These are phyloP conservation scores for Amphimallon solstitiale DNA, from an alignment of 2,888 invertebrate genomes.

Conservation along the genomic window DNA sequence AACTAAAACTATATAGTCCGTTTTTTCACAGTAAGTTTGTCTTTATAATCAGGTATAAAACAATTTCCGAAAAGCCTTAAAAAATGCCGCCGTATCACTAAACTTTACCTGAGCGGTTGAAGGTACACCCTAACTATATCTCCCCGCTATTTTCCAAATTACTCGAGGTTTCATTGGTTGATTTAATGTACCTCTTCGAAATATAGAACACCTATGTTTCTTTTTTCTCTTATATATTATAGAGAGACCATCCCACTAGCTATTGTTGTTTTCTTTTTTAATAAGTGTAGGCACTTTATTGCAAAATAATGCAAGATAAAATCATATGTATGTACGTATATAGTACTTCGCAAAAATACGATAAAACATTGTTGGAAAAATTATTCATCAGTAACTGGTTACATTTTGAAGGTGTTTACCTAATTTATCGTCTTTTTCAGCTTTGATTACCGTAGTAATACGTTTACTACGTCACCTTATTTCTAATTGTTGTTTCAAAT, in stretches of 20 bases:
- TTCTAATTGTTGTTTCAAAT: too few relatives aligned
- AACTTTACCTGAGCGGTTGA: conserved; percentile 47
- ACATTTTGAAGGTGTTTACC: too few relatives aligned
- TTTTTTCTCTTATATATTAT: conserved; percentile 46
- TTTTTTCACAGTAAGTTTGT: too few relatives aligned
- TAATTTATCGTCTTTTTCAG: too few relatives aligned
- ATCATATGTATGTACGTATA: too few relatives aligned
- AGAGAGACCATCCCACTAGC: conserved; percentile 45
- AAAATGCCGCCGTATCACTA: conserved; percentile 51
- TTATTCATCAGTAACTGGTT: too few relatives aligned
- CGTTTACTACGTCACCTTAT: too few relatives aligned
- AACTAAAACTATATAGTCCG: neutral
- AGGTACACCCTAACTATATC: conserved; percentile 44
- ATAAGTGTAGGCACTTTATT: too few relatives aligned
- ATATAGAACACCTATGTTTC: conserved; percentile 51
- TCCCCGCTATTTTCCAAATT: conserved; percentile 56
- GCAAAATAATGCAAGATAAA: too few relatives aligned
- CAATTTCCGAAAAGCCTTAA: conserved; percentile 36
- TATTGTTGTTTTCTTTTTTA: conserved; percentile 40
- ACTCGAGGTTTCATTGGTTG: conserved; percentile 58
- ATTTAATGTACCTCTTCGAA: conserved; percentile 48
- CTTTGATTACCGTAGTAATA: too few relatives aligned
- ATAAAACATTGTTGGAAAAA: too few relatives aligned
- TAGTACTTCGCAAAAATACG: too few relatives aligned
- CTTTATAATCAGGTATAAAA: neutral